Evolutionary conservation across 2,888 invertebrate genomes (phyloP).

Genomic region (Sesamia inferens): DNA sequence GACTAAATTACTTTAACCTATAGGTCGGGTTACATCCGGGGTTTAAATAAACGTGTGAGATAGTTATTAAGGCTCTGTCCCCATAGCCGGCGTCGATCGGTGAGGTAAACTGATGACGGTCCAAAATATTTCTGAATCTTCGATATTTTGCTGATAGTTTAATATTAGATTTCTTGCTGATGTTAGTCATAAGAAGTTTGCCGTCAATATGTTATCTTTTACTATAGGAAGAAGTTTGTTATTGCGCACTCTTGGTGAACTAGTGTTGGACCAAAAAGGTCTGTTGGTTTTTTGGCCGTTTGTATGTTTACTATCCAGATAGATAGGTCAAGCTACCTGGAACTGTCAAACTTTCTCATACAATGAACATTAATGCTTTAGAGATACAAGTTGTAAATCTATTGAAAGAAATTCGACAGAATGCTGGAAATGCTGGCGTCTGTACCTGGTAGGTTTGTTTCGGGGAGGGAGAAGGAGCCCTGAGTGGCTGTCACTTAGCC

Average conservation of each 20-base stretch:
- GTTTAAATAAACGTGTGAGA: conserved; percentile 10
- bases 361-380: no score
- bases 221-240: neutral
- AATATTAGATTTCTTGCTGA: conserved; percentile 31
- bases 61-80: conserved; percentile 1
- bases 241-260: neutral
- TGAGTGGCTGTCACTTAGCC: no score
- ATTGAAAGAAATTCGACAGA: no score
- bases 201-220: neutral
- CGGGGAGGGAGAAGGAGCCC: no score
- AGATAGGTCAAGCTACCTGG: no score
- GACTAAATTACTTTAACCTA: conserved; percentile 21
- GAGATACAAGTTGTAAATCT: no score
- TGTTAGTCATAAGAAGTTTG: neutral
- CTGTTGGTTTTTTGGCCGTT: neutral
- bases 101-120: conserved; percentile 23
- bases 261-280: neutral
- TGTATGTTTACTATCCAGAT: neutral
- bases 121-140: conserved; percentile 18
- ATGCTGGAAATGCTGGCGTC: no score
- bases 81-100: neutral
- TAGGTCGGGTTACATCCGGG: conserved; percentile 10
- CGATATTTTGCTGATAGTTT: conserved; percentile 25
- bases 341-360: no score
- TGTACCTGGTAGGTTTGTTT: no score